Conservation (phyloP, 2,888 invertebrate genomes). For the Smittia sp. region DNA sequence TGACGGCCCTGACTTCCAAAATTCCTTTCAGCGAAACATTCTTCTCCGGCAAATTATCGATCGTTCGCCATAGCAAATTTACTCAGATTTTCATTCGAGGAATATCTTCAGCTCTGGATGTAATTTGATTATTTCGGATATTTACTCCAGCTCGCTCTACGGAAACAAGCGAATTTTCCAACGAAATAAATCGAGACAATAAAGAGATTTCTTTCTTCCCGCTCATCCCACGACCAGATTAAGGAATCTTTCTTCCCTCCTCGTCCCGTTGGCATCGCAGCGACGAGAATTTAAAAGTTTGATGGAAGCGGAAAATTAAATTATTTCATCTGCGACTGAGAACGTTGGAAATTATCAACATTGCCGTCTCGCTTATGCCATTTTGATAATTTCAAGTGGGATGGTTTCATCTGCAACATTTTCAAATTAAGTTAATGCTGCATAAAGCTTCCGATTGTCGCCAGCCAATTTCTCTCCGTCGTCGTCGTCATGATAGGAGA, state of each 20-base stretch:
- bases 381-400: not conserved
- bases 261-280: not conserved
- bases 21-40: not conserved
- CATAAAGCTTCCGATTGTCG: not conserved
- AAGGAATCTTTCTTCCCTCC: not conserved
- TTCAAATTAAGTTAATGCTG: conserved; percentile 34
- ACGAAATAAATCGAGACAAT: conserved; percentile 19
- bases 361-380: not conserved
- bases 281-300: not conserved
- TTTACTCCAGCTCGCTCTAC: not conserved
- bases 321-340: conserved; percentile 26
- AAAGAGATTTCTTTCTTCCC: not conserved
- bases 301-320: conserved; percentile 23
- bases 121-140: conserved; percentile 17
- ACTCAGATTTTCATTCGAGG: conserved; percentile 3
- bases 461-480: not conserved
- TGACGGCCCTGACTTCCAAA: too few species aligned
- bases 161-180: conserved; percentile 9
- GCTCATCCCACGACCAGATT: not conserved
- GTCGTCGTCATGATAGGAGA: not conserved
- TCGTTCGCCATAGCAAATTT: not conserved
- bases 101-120: not conserved
- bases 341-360: not conserved
- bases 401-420: conserved; percentile 1
- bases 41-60: not conserved